These are phyloP conservation scores for Drosophila athabasca DNA, from an alignment of 1,140 invertebrate species.

Conservation along the genomic window DNA sequence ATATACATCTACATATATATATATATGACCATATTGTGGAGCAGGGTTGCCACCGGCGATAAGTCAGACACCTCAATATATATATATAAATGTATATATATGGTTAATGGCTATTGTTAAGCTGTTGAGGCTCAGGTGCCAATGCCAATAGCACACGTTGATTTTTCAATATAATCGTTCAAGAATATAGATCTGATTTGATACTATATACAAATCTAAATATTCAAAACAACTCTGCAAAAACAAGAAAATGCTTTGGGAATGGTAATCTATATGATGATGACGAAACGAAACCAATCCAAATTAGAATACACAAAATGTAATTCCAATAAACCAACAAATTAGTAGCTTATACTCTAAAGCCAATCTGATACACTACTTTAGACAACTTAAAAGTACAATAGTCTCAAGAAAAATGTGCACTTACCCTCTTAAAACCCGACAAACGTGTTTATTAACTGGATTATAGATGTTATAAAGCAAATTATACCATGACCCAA, in stretches of 20 bases:
- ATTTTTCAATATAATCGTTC: neutral
- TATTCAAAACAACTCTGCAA: constrained; percentile 52
- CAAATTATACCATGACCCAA: constrained; percentile 11
- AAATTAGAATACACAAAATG: neutral
- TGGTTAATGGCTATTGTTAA: constrained; percentile 4
- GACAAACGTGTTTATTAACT: constrained; percentile 26
- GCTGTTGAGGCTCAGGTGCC: neutral
- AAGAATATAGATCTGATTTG: constrained; percentile 3
- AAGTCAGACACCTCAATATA: neutral
- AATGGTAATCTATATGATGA: constrained; percentile 2
- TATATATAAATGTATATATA: neutral
- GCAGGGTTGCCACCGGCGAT: constrained; percentile 28
- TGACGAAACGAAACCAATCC: constrained; percentile 6
- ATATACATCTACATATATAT: neutral
- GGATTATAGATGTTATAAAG: neutral
- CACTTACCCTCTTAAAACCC: constrained; percentile 14
- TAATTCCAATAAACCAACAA: neutral
- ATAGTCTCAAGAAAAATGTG: neutral
- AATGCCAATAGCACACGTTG: neutral
- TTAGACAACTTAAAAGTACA: neutral
- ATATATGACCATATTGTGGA: neutral
- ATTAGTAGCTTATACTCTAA: neutral
- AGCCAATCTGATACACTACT: neutral
- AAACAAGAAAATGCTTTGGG: constrained; percentile 38
- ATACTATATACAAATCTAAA: neutral